Conservation (phyloP, 2,113 vertebrate genomes). For the Aegithalos caudatus region DNA sequence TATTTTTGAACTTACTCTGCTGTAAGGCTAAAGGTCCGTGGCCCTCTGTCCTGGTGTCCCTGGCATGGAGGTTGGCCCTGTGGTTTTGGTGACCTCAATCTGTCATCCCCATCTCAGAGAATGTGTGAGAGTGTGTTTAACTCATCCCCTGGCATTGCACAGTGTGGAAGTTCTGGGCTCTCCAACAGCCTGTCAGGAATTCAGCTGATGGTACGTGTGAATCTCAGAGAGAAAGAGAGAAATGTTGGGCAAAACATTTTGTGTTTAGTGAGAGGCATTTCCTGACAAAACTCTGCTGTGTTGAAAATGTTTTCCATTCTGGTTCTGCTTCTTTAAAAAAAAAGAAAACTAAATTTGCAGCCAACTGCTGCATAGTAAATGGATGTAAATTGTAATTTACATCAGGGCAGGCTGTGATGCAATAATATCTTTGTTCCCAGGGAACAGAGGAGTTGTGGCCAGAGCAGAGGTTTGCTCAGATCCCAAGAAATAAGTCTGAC, state of each 20-base stretch:
- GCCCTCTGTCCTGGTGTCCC: neutral
- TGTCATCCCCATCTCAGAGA: neutral
- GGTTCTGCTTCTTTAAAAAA: neutral
- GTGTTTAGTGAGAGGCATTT: neutral
- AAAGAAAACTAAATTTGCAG: neutral
- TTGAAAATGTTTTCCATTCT: neutral
- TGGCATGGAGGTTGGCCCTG: neutral
- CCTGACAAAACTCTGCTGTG: neutral
- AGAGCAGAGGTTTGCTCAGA: neutral
- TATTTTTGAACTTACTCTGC: neutral
- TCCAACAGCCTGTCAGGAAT: conserved; percentile 24
- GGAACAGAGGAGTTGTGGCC: neutral
- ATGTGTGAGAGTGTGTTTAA: neutral
- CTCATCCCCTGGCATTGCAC: neutral
- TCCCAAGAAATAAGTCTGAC: neutral
- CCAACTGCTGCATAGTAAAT: neutral
- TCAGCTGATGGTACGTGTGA: neutral
- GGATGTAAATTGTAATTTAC: neutral
- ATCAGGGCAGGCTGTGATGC: neutral
- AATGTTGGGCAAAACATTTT: neutral
- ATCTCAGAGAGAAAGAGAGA: neutral
- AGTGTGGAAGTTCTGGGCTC: neutral
- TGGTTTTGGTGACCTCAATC: neutral
- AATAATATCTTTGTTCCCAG: neutral
- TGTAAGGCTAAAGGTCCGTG: neutral